phyloP scores from a whole-genome alignment of 2,888 invertebrate species.

The Rhagophthalmus giganteus region DNA sequence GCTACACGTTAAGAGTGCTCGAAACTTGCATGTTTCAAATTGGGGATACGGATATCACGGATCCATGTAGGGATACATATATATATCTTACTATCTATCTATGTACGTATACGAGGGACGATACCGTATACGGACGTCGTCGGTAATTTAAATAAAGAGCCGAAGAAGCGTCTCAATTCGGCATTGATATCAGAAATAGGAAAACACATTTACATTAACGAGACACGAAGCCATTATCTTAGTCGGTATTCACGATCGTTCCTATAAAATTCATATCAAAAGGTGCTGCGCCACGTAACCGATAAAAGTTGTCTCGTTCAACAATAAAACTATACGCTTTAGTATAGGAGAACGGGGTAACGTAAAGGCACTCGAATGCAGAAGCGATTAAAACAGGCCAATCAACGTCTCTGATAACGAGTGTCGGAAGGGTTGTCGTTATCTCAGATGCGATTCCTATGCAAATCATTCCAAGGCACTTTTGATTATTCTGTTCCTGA shows the following conservation, averaged over 20 bases:
- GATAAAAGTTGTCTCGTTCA: constrained; percentile 24
- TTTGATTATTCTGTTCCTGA: constrained; percentile 42
- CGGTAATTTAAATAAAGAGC: constrained; percentile 14
- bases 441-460: constrained; percentile 46
- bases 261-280: constrained; percentile 29
- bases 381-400: constrained; percentile 35
- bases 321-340: constrained; percentile 22
- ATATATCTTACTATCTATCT: background rate
- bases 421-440: constrained; percentile 44
- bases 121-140: background rate
- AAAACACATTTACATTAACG: constrained; percentile 33
- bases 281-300: constrained; percentile 24
- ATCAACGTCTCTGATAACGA: constrained; percentile 37
- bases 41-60: background rate
- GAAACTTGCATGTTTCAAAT: background rate
- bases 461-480: constrained; percentile 44
- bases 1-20: background rate
- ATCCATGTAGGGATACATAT: background rate
- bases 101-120: background rate
- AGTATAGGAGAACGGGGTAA: constrained; percentile 10
- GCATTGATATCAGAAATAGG: constrained; percentile 30
- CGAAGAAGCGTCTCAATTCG: constrained; percentile 19
- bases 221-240: constrained; percentile 30
- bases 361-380: constrained; percentile 28
- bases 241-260: constrained; percentile 31